Evolutionary conservation across 2,888 invertebrate genomes (phyloP).

Genomic region (Cataglyphis altisquamis): DNA sequence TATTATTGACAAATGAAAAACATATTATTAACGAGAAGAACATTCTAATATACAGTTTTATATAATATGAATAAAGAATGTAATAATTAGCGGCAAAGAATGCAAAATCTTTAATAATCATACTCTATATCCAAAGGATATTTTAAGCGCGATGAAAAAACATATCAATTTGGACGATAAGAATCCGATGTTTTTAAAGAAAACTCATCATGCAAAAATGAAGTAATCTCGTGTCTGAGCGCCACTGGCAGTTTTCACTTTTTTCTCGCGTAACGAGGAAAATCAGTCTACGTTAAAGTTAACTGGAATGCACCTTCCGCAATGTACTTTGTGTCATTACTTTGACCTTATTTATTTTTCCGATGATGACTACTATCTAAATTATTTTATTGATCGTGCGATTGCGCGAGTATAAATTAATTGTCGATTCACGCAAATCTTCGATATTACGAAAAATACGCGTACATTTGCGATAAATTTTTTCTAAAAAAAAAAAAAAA

Average conservation of each 20-base stretch:
- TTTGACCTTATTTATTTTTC: constrained; percentile 17
- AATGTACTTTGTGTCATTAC: constrained; percentile 7
- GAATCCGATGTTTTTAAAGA: constrained; percentile 13
- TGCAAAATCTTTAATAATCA: background rate
- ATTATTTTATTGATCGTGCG: background rate
- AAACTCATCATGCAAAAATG: constrained; percentile 30
- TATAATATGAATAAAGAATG: background rate
- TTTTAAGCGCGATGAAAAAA: background rate
- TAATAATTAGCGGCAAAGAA: background rate
- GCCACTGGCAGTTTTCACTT: background rate
- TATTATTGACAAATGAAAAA: background rate
- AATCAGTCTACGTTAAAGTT: constrained; percentile 35
- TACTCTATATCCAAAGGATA: background rate
- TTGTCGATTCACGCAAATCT: background rate
- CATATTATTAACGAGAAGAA: background rate
- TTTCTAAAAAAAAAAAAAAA: background rate
- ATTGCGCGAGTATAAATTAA: background rate
- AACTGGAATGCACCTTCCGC: constrained; percentile 17
- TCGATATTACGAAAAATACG: background rate
- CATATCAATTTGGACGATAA: background rate
- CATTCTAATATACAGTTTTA: background rate
- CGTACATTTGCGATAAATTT: background rate
- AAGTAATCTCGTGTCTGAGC: constrained; percentile 30
- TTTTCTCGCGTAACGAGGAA: constrained; percentile 10
- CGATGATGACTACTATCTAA: background rate